phyloP scores from a whole-genome alignment of 2,888 invertebrate genomes.

The Chrysodeixis includens region DNA sequence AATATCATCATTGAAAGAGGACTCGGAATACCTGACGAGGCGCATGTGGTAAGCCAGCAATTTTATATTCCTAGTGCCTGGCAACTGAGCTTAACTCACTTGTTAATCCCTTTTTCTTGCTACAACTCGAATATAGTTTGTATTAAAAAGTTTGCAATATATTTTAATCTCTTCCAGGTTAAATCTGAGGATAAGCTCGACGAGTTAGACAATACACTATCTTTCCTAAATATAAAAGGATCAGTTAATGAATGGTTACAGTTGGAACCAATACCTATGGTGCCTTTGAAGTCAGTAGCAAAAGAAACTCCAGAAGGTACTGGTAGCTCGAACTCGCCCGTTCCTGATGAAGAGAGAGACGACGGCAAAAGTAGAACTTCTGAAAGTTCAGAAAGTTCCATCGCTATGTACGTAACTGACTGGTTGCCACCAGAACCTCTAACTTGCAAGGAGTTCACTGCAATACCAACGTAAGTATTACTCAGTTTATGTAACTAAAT shows the following conservation, averaged over 20 bases:
- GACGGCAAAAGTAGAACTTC: constrained; percentile 25
- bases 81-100: too few species aligned
- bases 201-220: constrained; percentile 66
- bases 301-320: constrained; percentile 41
- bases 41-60: constrained; percentile 65
- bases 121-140: not conserved
- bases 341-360: constrained; percentile 51
- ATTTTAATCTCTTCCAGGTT: constrained; percentile 29
- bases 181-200: constrained; percentile 45
- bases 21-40: constrained; percentile 86
- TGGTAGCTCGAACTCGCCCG: constrained; percentile 53
- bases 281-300: constrained; percentile 53
- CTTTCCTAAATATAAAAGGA: constrained; percentile 79
- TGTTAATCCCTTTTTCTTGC: too few species aligned
- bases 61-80: too few species aligned
- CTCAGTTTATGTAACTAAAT: not conserved
- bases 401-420: constrained; percentile 78
- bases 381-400: constrained; percentile 47
- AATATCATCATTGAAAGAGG: constrained; percentile 91
- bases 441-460: constrained; percentile 87
- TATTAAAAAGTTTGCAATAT: not conserved
- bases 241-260: constrained; percentile 80
- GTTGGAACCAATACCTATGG: constrained; percentile 74
- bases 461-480: constrained; percentile 89
- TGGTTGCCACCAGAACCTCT: constrained; percentile 91